phyloP scores from a whole-genome alignment of 2,888 invertebrate genomes.

The Nipponacmea schrenckii region DNA sequence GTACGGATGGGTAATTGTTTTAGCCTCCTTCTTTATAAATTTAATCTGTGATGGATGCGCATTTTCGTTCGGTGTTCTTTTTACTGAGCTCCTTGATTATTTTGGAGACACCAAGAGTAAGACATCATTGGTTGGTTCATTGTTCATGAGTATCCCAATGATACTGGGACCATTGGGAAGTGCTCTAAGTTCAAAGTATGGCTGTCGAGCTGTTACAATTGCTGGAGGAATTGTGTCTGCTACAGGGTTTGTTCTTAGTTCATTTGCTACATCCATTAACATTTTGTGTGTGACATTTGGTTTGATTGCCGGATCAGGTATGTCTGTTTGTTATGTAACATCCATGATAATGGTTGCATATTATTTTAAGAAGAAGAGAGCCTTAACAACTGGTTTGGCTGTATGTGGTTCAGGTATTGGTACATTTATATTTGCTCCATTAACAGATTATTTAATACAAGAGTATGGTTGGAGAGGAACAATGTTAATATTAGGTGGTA shows the following conservation, averaged over 20 bases:
- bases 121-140: constrained; percentile 89
- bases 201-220: constrained; percentile 63
- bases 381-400: constrained; percentile 66
- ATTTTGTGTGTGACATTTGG: constrained; percentile 65
- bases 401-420: constrained; percentile 67
- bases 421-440: constrained; percentile 64
- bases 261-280: constrained; percentile 57
- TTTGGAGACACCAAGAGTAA: constrained; percentile 86
- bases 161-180: constrained; percentile 66
- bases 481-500: constrained; percentile 61
- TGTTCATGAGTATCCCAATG: constrained; percentile 92
- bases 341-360: constrained; percentile 66
- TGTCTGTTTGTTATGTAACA: constrained; percentile 66
- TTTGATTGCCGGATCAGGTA: constrained; percentile 63
- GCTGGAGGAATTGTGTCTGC: constrained; percentile 61
- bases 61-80: constrained; percentile 91
- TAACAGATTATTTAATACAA: constrained; percentile 59
- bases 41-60: constrained; percentile 92
- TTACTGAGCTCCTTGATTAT: constrained; percentile 84
- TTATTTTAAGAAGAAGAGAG: constrained; percentile 67
- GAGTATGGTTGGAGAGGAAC: constrained; percentile 65
- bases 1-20: constrained; percentile 93
- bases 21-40: constrained; percentile 88
- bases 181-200: constrained; percentile 63
- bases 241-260: constrained; percentile 59